Evolutionary conservation across 2,797 vertebrate genomes (phyloP), one percentile per base, ranked within the genome.

Genomic region (Meda fulgida): DNA sequence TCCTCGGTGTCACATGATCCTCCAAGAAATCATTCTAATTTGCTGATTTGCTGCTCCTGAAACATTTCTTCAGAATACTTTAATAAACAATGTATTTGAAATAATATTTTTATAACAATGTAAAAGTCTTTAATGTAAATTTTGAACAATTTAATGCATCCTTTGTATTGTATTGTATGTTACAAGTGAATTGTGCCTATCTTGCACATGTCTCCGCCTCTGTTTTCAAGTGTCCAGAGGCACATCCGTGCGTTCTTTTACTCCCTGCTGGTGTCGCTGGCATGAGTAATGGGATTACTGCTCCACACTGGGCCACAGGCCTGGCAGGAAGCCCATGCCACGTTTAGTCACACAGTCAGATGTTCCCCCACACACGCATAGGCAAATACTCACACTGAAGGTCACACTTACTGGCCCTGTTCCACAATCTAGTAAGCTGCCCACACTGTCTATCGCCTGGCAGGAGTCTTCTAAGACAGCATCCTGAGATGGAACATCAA

Each of bases 301-400:
- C 31, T 75, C 58, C 71, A 75, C 81, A 75, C 29, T 75, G 71
- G 40, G 81, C 81, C 81, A 75, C 40, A 48, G 81, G 71, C 81
- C 71, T 83, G 80, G 71, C 81, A 83, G 70, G 23, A 83, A 83
- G 40, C 81, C 75, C 81, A 83, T 65, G 81, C 29, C 29, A 75
- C 71, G 8, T 85, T 81, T 81, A 67, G n/a, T 73, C 53, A 66
- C 78, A 76, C 84, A 81, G 43, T 66, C 60, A 76, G 78, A 67
- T 43, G 48, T 55, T 66, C 69, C 38, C 65, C 63, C 58, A 58
- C n/a, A 80, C 58, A 85, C 60, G 0, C 23, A 65, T 31, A 80
- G 23, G 16, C 66, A 80, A 34, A 72, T 72, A 51, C 31, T 60
- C 67, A 46, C 77, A 80, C 53, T 13, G 40, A 81, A 70, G 48